These are phyloP conservation scores for Plestiodon gilberti DNA, from an alignment of 2,113 vertebrate genomes.

Conservation along the genomic window DNA sequence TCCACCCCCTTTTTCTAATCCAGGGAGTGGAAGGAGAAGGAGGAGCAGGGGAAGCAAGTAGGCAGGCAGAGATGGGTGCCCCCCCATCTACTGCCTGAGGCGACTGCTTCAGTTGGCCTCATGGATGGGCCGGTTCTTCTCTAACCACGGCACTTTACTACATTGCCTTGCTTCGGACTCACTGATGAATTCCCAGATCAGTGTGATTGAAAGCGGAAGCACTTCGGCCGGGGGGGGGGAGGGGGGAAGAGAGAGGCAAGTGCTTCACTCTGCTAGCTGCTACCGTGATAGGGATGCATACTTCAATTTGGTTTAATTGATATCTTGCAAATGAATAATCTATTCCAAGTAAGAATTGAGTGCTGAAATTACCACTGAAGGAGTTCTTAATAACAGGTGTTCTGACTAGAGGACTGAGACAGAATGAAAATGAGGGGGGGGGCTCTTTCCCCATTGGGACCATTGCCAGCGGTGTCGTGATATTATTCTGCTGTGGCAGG, in stretches of 20 bases:
- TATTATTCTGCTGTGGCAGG: not conserved
- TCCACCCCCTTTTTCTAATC: too few relatives aligned
- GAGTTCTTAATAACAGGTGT: not conserved
- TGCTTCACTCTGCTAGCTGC: not conserved
- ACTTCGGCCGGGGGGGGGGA: accelerated
- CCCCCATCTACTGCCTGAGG: too few relatives aligned
- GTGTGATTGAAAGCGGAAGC: not conserved
- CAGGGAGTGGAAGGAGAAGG: too few relatives aligned
- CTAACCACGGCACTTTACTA: not conserved
- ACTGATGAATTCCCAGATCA: accelerated
- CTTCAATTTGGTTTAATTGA: accelerated
- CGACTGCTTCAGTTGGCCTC: too few relatives aligned
- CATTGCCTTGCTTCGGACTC: accelerated
- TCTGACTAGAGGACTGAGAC: not conserved
- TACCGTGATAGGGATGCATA: not conserved
- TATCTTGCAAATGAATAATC: not conserved
- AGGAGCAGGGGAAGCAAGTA: too few relatives aligned
- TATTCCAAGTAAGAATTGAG: not conserved
- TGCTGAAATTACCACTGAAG: not conserved
- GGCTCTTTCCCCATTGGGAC: not conserved
- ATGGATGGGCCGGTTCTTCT: too few relatives aligned
- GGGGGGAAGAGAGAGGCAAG: accelerated
- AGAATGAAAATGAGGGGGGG: not conserved
- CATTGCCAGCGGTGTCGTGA: not conserved
- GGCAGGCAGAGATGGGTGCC: too few relatives aligned